Base-by-base conservation (phyloP, 92 coral and sea anemone genomes). In the Scolanthus callimorphus region DNA sequence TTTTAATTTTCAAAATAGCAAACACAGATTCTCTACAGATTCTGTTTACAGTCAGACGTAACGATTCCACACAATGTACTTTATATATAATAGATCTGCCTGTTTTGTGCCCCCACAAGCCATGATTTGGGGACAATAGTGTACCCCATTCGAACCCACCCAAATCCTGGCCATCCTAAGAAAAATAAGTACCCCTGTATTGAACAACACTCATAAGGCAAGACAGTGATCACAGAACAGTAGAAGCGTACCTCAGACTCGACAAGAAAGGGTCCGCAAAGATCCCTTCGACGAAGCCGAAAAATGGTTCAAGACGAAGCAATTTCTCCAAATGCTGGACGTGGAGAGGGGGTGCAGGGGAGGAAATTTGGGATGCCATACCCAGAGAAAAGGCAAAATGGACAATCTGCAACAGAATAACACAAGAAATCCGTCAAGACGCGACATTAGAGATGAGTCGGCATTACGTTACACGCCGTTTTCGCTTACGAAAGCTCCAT, bases 321-420 rank as follows among this genome's bases (percentile, higher is more conserved):
- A 96, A 96, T 65, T 94, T 94, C 45, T 88, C 88, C 59, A 94
- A 75, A 68, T 84, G 99, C 70, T 94, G 99, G 71, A 94, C 86
- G 59, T 88, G 86, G 3, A 94, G 83, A 28, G 99, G 99, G 66
- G 96, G 81, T 56, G 99, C 99, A 24, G 90, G 87, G 13, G 92
- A 73, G 24, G 86, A 81, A 46, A 74, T 84, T 43, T 72, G 71
- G 51, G 90, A 61, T 63, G 96, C 94, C 94, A 94, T 82, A 65
- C 85, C 75, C 65, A 27, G 46, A 66, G 62, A 15, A 66, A 55
- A 12, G 51, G 73, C 55, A 31, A n/a, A 6, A 49, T 17, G 34
- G 19, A 20, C 24, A 26, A 55, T 60, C 75, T 68, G 49, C n/a
- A 68, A 41, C 1, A 54, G 2, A 0, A 66, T 29, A 11, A 9